Evolutionary conservation across 2,888 invertebrate species (phyloP).

Genomic region (Bombylius discolor): DNA sequence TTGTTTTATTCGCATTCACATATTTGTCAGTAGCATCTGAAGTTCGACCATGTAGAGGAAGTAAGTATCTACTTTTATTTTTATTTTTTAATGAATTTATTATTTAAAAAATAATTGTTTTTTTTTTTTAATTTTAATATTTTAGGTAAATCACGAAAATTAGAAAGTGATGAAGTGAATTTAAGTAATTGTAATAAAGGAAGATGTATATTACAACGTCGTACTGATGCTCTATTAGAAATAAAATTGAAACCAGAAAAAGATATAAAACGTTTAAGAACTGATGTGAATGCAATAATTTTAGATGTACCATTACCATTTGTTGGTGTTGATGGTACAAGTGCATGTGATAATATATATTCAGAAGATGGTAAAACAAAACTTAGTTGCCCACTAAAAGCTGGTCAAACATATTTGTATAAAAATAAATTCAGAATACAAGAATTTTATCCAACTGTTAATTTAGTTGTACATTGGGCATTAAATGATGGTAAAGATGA

Average conservation of each 20-base stretch:
- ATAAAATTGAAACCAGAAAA: constrained; percentile 46
- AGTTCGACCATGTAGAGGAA: constrained; percentile 1
- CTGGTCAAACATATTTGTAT: constrained; percentile 54
- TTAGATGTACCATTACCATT: constrained; percentile 55
- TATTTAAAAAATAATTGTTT: neutral
- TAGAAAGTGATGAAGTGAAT: constrained; percentile 39
- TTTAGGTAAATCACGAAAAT: constrained; percentile 36
- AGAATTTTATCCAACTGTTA: constrained; percentile 39
- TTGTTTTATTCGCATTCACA: neutral
- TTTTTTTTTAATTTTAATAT: constrained; percentile 5
- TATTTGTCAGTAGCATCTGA: neutral
- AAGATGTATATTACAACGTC: constrained; percentile 54
- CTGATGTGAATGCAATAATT: constrained; percentile 50
- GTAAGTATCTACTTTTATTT: neutral
- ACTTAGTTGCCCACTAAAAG: constrained; percentile 53
- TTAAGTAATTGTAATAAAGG: constrained; percentile 48
- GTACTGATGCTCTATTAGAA: constrained; percentile 41
- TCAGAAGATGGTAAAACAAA: constrained; percentile 44
- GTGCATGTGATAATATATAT: constrained; percentile 53
- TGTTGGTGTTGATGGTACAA: constrained; percentile 57
- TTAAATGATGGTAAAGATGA: constrained; percentile 38
- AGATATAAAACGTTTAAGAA: constrained; percentile 43
- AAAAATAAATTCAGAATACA: constrained; percentile 48
- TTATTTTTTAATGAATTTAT: neutral
- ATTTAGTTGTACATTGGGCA: constrained; percentile 51